Percentiles rank a stretch among this genome's conserved stretches.
Conservation (phyloP, 2,888 invertebrate species). For the Bombylius major region DNA sequence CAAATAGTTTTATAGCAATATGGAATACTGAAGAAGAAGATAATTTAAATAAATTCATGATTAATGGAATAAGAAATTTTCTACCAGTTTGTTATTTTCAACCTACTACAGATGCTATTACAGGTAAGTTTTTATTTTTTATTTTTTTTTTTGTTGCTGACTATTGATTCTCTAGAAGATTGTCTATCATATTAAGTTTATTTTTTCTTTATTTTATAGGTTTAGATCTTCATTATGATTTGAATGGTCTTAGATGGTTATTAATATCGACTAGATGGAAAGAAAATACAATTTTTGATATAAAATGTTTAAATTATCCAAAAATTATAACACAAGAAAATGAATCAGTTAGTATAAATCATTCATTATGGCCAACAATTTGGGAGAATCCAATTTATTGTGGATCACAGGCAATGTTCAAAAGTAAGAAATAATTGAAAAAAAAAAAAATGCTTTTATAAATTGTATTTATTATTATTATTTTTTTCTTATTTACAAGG, state of each 20-base stretch:
- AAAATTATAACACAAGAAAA: constrained; percentile 17
- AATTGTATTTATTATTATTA: constrained; percentile 3
- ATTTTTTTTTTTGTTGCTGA: too few relatives aligned
- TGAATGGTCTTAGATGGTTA: constrained; percentile 28
- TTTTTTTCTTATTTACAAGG: constrained; percentile 3
- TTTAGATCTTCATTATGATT: constrained; percentile 30
- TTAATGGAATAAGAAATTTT: constrained; percentile 30
- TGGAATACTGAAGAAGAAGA: constrained; percentile 42
- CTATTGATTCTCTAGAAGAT: too few relatives aligned
- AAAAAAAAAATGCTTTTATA: not conserved
- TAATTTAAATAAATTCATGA: constrained; percentile 23
- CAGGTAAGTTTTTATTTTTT: constrained; percentile 34
- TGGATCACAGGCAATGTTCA: constrained; percentile 19
- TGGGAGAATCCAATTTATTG: constrained; percentile 24
- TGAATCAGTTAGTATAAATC: not conserved
- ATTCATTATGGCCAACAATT: constrained; percentile 24
- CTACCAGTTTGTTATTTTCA: constrained; percentile 42
- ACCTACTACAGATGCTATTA: constrained; percentile 42
- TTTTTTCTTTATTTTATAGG: constrained; percentile 15
- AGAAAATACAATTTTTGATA: constrained; percentile 23
- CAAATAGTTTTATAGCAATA: constrained; percentile 49
- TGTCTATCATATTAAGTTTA: too few relatives aligned
- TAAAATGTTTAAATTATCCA: constrained; percentile 23
- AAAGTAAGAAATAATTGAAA: constrained; percentile 19
- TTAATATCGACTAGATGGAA: constrained; percentile 19